Conservation (phyloP, 2,113 vertebrate genomes). For the Redunca redunca region DNA sequence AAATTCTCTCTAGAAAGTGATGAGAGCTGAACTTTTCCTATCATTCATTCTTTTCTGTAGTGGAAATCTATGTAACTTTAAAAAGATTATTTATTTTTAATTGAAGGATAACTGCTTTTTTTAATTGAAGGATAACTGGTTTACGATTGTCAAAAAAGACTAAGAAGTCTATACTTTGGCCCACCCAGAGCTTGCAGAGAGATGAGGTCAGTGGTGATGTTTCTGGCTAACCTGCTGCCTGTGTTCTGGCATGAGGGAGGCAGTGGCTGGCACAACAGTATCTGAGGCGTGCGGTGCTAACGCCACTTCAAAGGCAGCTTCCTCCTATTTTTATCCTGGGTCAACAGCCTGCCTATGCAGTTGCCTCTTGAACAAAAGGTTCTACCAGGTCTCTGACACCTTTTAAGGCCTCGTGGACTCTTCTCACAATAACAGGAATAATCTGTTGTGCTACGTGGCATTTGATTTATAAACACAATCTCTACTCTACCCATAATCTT, state of each 20-base stretch:
- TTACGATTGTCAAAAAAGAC: background rate
- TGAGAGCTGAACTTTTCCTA: background rate
- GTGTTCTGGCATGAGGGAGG: background rate
- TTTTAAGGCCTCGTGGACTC: background rate
- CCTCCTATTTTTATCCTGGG: slow-evolving; percentile 61
- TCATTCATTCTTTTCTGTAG: background rate
- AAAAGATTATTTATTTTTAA: background rate
- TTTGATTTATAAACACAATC: background rate
- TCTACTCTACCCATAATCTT: background rate
- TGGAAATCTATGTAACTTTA: background rate
- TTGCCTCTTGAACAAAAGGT: slow-evolving; percentile 68
- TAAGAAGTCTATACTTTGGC: background rate
- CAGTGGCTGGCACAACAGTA: background rate
- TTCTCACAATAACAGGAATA: background rate
- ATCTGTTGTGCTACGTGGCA: background rate
- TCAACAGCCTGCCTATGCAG: background rate
- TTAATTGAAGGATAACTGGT: background rate
- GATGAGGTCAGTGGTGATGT: background rate
- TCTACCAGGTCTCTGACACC: slow-evolving; percentile 61
- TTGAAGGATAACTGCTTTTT: background rate
- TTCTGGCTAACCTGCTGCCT: background rate
- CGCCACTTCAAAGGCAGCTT: slow-evolving; percentile 59
- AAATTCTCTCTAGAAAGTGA: background rate
- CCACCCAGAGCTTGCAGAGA: background rate
- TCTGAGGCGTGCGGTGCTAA: background rate